These are phyloP conservation scores for Lycocorax pyrrhopterus DNA, from an alignment of 2,113 vertebrate genomes.

Conservation along the genomic window DNA sequence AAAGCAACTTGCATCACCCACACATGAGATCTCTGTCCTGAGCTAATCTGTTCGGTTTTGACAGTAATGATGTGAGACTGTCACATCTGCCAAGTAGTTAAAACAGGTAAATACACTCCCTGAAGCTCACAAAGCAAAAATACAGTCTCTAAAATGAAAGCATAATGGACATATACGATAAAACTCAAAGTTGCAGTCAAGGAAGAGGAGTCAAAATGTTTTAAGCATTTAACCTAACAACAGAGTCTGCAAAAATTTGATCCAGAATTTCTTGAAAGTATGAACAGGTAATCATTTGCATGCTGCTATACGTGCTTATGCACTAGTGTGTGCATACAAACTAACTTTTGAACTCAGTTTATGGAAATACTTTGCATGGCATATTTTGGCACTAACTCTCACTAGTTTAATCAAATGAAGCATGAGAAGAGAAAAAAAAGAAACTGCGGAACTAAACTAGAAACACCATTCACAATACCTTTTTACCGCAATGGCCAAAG, in stretches of 20 bases:
- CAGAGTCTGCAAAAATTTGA: not conserved
- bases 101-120: not conserved
- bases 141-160: not conserved
- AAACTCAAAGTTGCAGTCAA: not conserved
- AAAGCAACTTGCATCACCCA: not conserved
- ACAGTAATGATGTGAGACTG: not conserved
- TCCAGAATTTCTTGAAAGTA: not conserved
- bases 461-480: slow-evolving; percentile 71
- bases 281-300: not conserved
- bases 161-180: not conserved
- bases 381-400: not conserved
- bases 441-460: not conserved
- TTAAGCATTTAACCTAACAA: not conserved
- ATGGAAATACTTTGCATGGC: not conserved
- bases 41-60: not conserved
- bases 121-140: not conserved
- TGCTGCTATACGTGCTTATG: not conserved
- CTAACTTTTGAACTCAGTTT: not conserved
- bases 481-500: slow-evolving; percentile 88
- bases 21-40: not conserved
- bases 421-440: not conserved
- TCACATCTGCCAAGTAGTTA: not conserved
- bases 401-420: not conserved
- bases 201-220: not conserved
- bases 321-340: not conserved